Base-by-base conservation (phyloP, 2,888 invertebrate species). In the Dioctria rufipes region DNA sequence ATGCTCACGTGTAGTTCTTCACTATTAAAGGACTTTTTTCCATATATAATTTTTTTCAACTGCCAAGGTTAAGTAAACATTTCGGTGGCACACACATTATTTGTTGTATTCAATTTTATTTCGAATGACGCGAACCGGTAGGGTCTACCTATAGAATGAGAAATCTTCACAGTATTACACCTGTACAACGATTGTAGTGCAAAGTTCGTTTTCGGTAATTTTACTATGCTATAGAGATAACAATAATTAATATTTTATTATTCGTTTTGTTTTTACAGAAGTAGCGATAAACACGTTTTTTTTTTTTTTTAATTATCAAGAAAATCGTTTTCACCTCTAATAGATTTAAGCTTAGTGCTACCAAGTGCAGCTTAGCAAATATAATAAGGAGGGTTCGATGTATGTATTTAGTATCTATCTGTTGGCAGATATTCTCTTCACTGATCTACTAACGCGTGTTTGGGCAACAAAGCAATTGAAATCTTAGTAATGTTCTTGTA, bases 101-200 rank as follows among this genome's bases (percentile, higher is more conserved):
- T 25, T 5, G 54, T 40, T 46, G 25, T 51, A 71, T 37, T 71
- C 37, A 54, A 39, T 51, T 71, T n/a, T 51, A 39, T 9, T 46
- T 5, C 9, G 71, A 71, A 25, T 51, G 46, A 71, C 71, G 40
- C 25, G 37, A 54, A 71, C 51, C 37, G n/a, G 37, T 25, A 25
- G 25, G 25, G 25, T 25, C 25, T 25, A 25, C 25, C 25, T 25
- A 25, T 51, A 71, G 71, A 54, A 71, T 40, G 46, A 71, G 39
- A 71, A 71, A 51, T 71, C 51, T 71, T 71, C 54, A 25, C 51
- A 71, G 25, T 37, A 71, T 66, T 71, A 71, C 71, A 71, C 71
- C 54, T 71, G 71, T 71, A 71, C 49, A 51, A 5, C 8, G 46
- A 46, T 39, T 58, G 2, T 46, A 39, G 71, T 71, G 51, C 71